These are phyloP conservation scores for Mythimna ferrago DNA, from an alignment of 2,888 invertebrate genomes.

Conservation along the genomic window DNA sequence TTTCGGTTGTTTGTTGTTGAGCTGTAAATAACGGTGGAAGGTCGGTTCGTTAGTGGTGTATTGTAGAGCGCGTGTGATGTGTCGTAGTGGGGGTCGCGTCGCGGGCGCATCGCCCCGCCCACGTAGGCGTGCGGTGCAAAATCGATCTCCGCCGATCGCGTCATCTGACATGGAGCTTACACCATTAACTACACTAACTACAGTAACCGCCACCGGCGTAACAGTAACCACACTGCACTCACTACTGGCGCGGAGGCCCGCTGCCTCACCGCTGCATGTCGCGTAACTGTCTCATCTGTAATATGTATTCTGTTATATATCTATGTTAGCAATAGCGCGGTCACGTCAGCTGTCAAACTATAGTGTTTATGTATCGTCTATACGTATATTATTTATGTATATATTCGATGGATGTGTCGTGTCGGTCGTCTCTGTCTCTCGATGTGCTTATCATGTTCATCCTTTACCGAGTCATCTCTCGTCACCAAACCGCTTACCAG, in stretches of 20 bases:
- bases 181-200: constrained; percentile 90
- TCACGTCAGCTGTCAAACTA: constrained; percentile 51
- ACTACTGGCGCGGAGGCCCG: constrained; percentile 67
- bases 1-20: constrained; percentile 89
- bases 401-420: constrained; percentile 57
- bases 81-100: constrained; percentile 67
- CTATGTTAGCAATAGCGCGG: constrained; percentile 56
- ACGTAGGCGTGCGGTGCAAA: constrained; percentile 88
- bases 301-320: constrained; percentile 47
- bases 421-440: constrained; percentile 57
- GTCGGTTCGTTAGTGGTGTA: constrained; percentile 84
- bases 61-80: constrained; percentile 84
- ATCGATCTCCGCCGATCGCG: constrained; percentile 87
- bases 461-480: constrained; percentile 61
- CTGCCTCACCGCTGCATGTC: constrained; percentile 63
- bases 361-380: constrained; percentile 49
- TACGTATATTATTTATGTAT: constrained; percentile 46
- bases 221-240: constrained; percentile 84
- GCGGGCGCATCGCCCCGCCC: constrained; percentile 72
- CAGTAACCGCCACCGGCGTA: constrained; percentile 81
- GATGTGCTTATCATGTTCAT: constrained; percentile 58
- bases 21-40: constrained; percentile 89
- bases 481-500: constrained; percentile 61
- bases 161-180: constrained; percentile 88
- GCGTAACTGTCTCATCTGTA: constrained; percentile 61